Evolutionary conservation across 2,797 vertebrate genomes (phyloP).

Genomic region (Crenuchus spilurus): DNA sequence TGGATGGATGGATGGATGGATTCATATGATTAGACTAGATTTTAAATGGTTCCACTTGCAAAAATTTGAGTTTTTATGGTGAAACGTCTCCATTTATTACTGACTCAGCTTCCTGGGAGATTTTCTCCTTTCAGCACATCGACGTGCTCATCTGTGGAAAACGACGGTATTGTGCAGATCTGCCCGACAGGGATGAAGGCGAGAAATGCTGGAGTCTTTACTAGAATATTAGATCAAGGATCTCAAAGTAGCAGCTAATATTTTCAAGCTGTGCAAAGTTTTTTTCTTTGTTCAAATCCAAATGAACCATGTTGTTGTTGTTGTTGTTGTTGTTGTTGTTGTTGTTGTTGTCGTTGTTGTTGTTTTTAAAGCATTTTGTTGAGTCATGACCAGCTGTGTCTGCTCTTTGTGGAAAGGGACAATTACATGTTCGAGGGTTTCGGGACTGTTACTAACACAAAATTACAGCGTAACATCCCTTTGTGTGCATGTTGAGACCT

Average conservation of each 20-base stretch:
- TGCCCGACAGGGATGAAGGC: background rate
- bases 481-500: conserved; percentile 36
- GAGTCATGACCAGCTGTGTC: conserved; percentile 41
- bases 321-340: no score
- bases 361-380: conserved; percentile 36
- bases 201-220: background rate
- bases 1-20: no score
- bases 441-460: conserved; percentile 31
- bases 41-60: no score
- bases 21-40: no score
- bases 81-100: no score
- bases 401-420: conserved; percentile 16
- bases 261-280: conserved; percentile 24
- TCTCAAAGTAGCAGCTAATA: conserved; percentile 31
- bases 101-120: no score
- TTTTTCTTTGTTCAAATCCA: conserved; percentile 10
- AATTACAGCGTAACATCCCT: conserved; percentile 37
- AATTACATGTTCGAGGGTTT: conserved; percentile 37
- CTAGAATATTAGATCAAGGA: conserved; percentile 9
- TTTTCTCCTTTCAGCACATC: no score
- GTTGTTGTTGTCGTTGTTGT: no score
- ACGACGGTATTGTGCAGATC: background rate
- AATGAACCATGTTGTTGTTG: no score
- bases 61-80: no score
- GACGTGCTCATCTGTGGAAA: background rate